Evolutionary conservation across 37 sponge, comb jelly and placozoan genomes (phyloP).

Genomic region (Tethya wilhelma): DNA sequence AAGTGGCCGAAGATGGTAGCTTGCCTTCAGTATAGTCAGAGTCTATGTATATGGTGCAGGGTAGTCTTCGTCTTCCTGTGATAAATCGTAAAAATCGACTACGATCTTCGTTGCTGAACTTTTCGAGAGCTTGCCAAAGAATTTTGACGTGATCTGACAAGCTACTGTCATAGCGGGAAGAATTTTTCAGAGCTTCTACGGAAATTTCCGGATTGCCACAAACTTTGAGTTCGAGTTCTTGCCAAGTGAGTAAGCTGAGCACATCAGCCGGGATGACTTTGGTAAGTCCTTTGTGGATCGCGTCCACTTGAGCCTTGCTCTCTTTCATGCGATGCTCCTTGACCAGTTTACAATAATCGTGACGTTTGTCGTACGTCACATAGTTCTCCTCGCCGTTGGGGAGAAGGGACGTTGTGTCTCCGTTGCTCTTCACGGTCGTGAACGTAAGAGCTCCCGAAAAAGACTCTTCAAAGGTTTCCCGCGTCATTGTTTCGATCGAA

Average conservation of each 20-base stretch:
- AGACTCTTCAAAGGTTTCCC: slow-evolving; percentile 59
- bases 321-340: slow-evolving; percentile 75
- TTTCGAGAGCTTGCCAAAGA: slow-evolving; percentile 88
- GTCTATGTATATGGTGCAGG: slow-evolving; percentile 77
- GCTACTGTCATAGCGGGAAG: slow-evolving; percentile 60
- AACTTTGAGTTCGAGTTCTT: slow-evolving; percentile 82
- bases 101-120: slow-evolving; percentile 85
- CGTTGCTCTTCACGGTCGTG: slow-evolving; percentile 77
- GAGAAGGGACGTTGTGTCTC: slow-evolving; percentile 55
- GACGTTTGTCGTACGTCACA: slow-evolving; percentile 72
- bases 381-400: slow-evolving; percentile 29
- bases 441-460: slow-evolving; percentile 74
- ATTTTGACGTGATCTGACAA: slow-evolving; percentile 56
- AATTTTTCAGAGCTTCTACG: slow-evolving; percentile 69
- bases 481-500: slow-evolving; percentile 76
- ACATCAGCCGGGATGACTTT: slow-evolving; percentile 79
- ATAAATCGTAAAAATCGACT: slow-evolving; percentile 87
- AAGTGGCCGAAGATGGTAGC: slow-evolving; percentile 88
- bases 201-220: slow-evolving; percentile 93
- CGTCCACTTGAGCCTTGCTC: slow-evolving; percentile 67
- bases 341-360: slow-evolving; percentile 73
- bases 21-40: slow-evolving; percentile 7
- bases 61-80: slow-evolving; percentile 86
- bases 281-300: slow-evolving; percentile 64
- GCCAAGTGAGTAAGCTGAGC: slow-evolving; percentile 86